Evolutionary conservation across 2,797 vertebrate genomes (phyloP).

Genomic region (Meriones psammophilus): DNA sequence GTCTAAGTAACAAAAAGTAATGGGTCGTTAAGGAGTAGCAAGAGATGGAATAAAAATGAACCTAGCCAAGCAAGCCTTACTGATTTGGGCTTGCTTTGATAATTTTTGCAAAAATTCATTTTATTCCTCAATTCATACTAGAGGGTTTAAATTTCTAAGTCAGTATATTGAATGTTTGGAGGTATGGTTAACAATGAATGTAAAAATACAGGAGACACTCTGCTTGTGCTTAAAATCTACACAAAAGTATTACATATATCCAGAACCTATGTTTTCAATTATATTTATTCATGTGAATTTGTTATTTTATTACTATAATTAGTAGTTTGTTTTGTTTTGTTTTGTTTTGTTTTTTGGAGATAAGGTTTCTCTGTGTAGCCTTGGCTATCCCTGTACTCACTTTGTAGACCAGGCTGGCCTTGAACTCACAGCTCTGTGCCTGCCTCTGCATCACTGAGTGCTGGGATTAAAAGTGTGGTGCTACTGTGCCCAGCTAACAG

Average conservation of each 20-base stretch:
- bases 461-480: too few species aligned
- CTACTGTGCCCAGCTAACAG: too few species aligned
- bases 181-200: neutral
- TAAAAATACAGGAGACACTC: neutral
- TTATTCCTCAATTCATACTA: neutral
- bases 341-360: too few species aligned
- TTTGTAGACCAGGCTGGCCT: too few species aligned
- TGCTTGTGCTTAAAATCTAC: neutral
- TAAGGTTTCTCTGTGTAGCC: too few species aligned
- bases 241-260: neutral
- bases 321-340: neutral
- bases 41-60: neutral
- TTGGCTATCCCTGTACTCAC: too few species aligned
- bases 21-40: neutral
- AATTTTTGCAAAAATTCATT: slow-evolving; percentile 30
- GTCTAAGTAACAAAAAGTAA: neutral
- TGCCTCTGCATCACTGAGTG: too few species aligned
- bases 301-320: neutral
- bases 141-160: neutral
- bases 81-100: slow-evolving; percentile 38
- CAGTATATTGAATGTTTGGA: neutral
- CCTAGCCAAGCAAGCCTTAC: neutral
- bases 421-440: too few species aligned
- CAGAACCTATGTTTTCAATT: neutral
- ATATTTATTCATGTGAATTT: neutral